Base-by-base conservation (phyloP, 1,140 invertebrate species). In the Olivierus martensii region DNA sequence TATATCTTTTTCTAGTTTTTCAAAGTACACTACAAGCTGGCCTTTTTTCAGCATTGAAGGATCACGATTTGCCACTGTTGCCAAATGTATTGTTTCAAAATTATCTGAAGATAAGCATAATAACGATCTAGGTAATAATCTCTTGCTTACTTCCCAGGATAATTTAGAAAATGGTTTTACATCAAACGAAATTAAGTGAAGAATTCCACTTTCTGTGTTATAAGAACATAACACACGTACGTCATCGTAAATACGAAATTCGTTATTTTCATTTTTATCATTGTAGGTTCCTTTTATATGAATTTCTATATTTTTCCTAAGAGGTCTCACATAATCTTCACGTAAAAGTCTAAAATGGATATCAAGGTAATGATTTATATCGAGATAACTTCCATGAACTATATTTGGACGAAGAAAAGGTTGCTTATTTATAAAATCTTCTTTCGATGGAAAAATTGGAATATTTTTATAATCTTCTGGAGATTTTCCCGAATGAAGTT, bases 331-430 rank as follows among this genome's bases (percentile, higher is more conserved):
- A 17, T 69, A 68, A 57, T 89, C 85, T 69, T 88, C 83, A 11
- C 81, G 65, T 18, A 89, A 65, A 3, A 87, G 67, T 11, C 81
- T 67, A 62, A 83, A 85, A 59, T 89, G 85, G 0, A 80, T 73
- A 61, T 86, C 82, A 11, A 90, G 65, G 63, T 90, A 90, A 58
- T 85, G 77, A 22, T 82, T 72, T 0, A 77, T 68, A 63, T 74
- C 67, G 6, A 67, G 58, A 65, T 83, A 87, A 12, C 49, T 53
- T 3, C 80, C 81, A 22, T 74, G 58, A 0, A 75, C 62, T 41
- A 78, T 75, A 63, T 81, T 83, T 11, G 73, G 67, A 3, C 77
- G 67, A 10, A 82, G 55, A 66, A 73, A 77, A 17, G 68, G 62
- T 12, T 14, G 42, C 3, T 41, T 7, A 11, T 46, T 28, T 12